Conservation (phyloP, 2,888 invertebrate species). For the Athalia cordata region DNA sequence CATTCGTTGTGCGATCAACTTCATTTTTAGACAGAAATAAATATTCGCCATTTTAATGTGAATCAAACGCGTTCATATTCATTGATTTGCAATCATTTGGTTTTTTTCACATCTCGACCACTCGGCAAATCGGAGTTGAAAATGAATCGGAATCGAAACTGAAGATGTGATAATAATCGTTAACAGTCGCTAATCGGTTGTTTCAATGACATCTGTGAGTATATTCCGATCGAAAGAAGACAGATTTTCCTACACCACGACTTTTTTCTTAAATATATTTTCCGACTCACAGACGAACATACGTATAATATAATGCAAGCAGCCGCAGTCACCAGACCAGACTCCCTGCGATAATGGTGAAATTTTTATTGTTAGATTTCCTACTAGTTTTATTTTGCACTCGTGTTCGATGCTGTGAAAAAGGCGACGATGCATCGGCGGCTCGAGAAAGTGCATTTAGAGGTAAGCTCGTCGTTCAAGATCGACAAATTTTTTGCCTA, state of each 20-base stretch:
- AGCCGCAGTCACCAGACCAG: not conserved
- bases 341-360: conserved; percentile 38
- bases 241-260: not conserved
- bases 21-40: no score
- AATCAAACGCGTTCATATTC: no score
- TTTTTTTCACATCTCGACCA: no score
- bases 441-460: not conserved
- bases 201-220: conserved; percentile 1
- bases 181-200: not conserved
- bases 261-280: not conserved
- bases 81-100: no score
- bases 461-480: conserved; percentile 10
- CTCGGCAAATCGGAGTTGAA: no score
- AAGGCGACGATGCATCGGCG: not conserved
- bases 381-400: conserved; percentile 39
- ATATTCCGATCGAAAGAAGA: not conserved
- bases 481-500: conserved; percentile 5
- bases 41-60: no score
- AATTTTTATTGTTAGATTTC: conserved; percentile 47
- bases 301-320: conserved; percentile 2
- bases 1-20: no score
- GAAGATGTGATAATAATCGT: not conserved
- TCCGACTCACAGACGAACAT: not conserved
- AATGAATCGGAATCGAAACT: not conserved
- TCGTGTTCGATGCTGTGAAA: conserved; percentile 39